Base-by-base conservation (phyloP, 2,113 vertebrate species). In the Peromyscus maniculatus region DNA sequence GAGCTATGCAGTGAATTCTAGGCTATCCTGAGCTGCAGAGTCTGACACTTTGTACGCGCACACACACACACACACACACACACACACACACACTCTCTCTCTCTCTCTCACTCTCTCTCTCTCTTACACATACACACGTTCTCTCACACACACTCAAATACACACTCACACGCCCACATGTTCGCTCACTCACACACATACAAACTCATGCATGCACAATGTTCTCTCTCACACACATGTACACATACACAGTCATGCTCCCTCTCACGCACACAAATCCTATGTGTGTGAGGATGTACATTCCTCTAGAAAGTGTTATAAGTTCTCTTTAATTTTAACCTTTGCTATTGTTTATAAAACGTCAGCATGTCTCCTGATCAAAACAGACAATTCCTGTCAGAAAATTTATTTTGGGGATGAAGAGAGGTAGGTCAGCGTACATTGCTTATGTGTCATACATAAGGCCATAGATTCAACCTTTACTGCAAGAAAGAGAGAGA, bases 271-370 rank as follows among this genome's bases (percentile, higher is more conserved):
- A 62, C 80, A 83, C 36, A n/a, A 72, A 72, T n/a, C 36, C 17
- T n/a, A 72, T 72, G 69, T 72, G 69, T n/a, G 69, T 72, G 69
- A 71, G 33, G 69, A n/a, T 72, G 33, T 72, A 72, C n/a, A n/a
- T 93, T 83, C 84, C 33, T 96, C 66, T 75, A 75, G 77, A 95
- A 94, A 87, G 33, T 72, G 6, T 77, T 62, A 86, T 66, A 59
- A 64, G 28, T 49, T 69, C 89, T 46, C 72, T 91, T 89, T 71
- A 52, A 77, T 82, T 22, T 13, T 96, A 78, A 90, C 87, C 16
- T 57, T 91, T 66, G 17, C 1, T 46, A 93, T 82, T 82, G 36
- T 91, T 82, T 7, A 46, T 66, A 77, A 92, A 89, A 95, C 64
- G 43, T 43, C 90, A 79, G 59, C 57, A 89, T 69, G 91, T 69